phyloP scores from a whole-genome alignment of 2,113 vertebrate species.

The Craseonycteris thonglongyai region DNA sequence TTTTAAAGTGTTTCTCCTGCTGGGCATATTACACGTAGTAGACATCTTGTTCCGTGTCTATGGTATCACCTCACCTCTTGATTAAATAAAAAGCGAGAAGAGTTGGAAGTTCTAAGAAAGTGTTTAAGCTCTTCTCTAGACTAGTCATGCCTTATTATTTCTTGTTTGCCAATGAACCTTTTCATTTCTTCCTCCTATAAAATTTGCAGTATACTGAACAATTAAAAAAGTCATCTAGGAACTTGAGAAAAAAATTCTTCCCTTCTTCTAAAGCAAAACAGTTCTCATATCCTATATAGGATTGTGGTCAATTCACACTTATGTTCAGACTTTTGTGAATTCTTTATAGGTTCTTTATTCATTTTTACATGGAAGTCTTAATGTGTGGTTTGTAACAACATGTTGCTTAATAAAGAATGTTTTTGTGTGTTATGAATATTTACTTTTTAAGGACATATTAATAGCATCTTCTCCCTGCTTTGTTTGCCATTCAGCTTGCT shows the following conservation, averaged over 20 bases:
- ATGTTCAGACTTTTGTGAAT: neutral
- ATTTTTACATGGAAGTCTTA: neutral
- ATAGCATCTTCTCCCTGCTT: neutral
- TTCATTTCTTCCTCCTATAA: neutral
- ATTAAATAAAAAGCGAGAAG: neutral
- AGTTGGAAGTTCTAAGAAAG: neutral
- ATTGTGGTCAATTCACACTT: neutral
- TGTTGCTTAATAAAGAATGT: neutral
- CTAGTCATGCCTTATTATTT: neutral
- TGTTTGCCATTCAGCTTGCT: neutral
- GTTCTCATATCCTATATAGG: neutral
- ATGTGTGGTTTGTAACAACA: neutral
- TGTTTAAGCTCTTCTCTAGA: neutral
- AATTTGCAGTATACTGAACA: neutral
- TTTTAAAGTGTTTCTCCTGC: neutral
- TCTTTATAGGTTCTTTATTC: neutral
- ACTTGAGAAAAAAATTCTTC: neutral
- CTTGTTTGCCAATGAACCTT: neutral
- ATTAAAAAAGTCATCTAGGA: neutral
- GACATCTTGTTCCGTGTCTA: neutral
- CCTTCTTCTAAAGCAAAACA: neutral
- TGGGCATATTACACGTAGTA: too few relatives aligned
- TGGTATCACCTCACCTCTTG: neutral
- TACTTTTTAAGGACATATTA: neutral
- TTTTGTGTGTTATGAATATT: neutral